A percentile compares a stretch with the other conserved stretches of the same genome.
Evolutionary conservation across 2,888 invertebrate species (phyloP).

Genomic region (Phalera bucephala): DNA sequence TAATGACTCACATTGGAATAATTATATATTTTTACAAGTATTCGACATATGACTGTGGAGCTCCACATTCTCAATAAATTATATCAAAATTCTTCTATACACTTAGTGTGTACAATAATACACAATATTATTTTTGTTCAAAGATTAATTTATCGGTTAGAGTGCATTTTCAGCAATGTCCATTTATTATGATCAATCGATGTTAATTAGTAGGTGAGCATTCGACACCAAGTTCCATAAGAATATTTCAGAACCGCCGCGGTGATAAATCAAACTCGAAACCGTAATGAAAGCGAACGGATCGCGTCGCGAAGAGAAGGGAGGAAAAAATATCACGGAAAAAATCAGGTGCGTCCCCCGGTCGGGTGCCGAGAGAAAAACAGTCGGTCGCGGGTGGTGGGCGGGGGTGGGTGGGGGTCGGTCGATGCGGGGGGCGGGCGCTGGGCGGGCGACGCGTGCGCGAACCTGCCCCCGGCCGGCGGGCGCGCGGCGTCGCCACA

Average conservation of each 20-base stretch:
- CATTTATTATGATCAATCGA: constrained; percentile 65
- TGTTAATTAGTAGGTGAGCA: constrained; percentile 78
- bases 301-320: constrained; percentile 81
- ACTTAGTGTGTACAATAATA: too few relatives aligned
- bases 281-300: constrained; percentile 84
- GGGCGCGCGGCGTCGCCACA: constrained; percentile 50
- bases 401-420: constrained; percentile 67
- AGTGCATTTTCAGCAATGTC: constrained; percentile 27
- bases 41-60: too few relatives aligned
- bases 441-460: constrained; percentile 67
- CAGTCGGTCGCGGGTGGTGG: constrained; percentile 68
- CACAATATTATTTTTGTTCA: too few relatives aligned
- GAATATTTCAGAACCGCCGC: constrained; percentile 79
- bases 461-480: constrained; percentile 56
- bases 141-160: constrained; percentile 10
- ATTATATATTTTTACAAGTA: too few relatives aligned
- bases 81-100: too few relatives aligned
- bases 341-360: constrained; percentile 83
- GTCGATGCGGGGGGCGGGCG: constrained; percentile 71
- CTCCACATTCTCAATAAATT: too few relatives aligned
- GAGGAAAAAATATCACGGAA: constrained; percentile 83
- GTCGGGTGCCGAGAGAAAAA: constrained; percentile 78
- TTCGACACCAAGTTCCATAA: constrained; percentile 76
- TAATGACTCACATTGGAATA: too few relatives aligned
- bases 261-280: constrained; percentile 83